A percentile compares a stretch with the other conserved stretches of the same genome.
Conservation (phyloP, 2,888 invertebrate genomes). For the Microchrysa polita region DNA sequence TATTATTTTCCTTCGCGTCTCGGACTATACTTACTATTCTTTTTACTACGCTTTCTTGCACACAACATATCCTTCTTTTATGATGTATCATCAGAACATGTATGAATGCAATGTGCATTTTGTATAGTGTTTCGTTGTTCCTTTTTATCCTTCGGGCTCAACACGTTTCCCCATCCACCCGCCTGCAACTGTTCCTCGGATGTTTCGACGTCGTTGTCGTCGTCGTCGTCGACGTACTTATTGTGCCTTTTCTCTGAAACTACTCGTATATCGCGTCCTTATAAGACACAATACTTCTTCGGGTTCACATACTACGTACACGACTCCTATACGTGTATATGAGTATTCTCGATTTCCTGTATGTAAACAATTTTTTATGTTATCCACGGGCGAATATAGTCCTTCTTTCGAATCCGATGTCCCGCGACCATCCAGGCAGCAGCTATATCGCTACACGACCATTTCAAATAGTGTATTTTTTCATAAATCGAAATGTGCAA, state of each 20-base stretch:
- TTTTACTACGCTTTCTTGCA: constrained; percentile 22
- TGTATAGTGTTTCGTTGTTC: background rate
- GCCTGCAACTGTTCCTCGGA: constrained; percentile 14
- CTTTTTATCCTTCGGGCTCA: constrained; percentile 4
- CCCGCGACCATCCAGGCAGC: background rate
- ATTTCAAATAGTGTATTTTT: constrained; percentile 20
- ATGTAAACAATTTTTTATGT: constrained; percentile 43
- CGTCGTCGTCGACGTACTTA: too few species aligned
- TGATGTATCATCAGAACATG: constrained; percentile 41
- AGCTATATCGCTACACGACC: too few species aligned
- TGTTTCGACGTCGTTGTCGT: too few species aligned
- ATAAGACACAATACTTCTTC: constrained; percentile 22
- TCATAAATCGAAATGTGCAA: constrained; percentile 30
- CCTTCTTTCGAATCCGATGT: background rate
- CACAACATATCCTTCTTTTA: constrained; percentile 42
- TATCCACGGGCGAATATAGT: constrained; percentile 24
- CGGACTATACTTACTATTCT: constrained; percentile 29
- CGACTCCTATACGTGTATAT: too few species aligned
- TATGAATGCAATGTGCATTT: constrained; percentile 43
- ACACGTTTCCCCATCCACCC: background rate
- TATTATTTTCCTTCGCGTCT: constrained; percentile 34
- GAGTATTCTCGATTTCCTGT: constrained; percentile 27
- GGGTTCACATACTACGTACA: constrained; percentile 33
- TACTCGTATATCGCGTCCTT: too few species aligned
- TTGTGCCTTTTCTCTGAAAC: background rate